Evolutionary conservation across 1,140 invertebrate species (phyloP).

Genomic region (Cherax quadricarinatus): DNA sequence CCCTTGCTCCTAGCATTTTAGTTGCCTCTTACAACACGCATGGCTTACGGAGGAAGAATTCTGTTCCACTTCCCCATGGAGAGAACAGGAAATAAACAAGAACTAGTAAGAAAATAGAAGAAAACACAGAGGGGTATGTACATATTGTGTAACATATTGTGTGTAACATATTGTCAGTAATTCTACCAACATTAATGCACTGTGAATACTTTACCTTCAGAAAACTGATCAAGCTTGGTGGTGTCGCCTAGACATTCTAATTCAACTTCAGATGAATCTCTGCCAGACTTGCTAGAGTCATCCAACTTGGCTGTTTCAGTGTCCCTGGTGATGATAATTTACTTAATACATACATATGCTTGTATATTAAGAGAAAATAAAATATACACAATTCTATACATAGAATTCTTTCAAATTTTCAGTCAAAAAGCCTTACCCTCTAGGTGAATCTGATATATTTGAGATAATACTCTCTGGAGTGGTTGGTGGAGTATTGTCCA

Average conservation of each 20-base stretch:
- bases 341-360: background rate
- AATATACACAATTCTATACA: background rate
- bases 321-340: constrained; percentile 16
- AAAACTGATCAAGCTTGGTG: constrained; percentile 62
- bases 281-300: constrained; percentile 57
- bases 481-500: constrained; percentile 62
- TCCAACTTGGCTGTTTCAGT: constrained; percentile 52
- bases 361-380: background rate
- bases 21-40: no score
- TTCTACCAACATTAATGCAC: no score
- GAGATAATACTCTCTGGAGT: constrained; percentile 63
- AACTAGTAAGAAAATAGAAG: no score
- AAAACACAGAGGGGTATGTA: no score
- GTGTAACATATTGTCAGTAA: no score
- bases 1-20: no score
- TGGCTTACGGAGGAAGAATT: no score
- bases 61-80: no score
- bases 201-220: constrained; percentile 44
- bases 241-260: constrained; percentile 52
- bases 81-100: no score
- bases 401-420: background rate
- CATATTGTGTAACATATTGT: no score
- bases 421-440: constrained; percentile 32
- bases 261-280: constrained; percentile 63
- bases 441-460: constrained; percentile 57